A percentile compares a stretch with the other conserved stretches of the same genome.
Evolutionary conservation across 2,888 invertebrate genomes (phyloP).

Genomic region (Eristalis pertinax): DNA sequence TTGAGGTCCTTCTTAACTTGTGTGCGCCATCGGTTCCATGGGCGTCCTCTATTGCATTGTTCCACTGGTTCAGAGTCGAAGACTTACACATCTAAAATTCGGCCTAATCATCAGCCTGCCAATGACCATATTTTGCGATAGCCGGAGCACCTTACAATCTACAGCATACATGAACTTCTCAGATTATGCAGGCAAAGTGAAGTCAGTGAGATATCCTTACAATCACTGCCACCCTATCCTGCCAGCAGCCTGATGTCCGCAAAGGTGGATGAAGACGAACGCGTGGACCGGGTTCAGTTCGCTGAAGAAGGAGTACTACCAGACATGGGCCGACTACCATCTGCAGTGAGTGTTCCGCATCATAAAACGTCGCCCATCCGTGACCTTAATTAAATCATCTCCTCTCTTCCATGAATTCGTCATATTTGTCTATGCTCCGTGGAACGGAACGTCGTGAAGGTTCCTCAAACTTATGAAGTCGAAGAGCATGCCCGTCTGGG

Average conservation of each 20-base stretch:
- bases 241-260: conserved; percentile 85
- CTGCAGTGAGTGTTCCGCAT: conserved; percentile 82
- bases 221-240: too few relatives aligned
- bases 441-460: conserved; percentile 79
- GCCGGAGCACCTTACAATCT: too few relatives aligned
- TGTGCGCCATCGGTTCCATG: too few relatives aligned
- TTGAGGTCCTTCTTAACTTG: too few relatives aligned
- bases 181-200: too few relatives aligned
- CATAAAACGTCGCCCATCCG: conserved; percentile 31
- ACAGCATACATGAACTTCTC: too few relatives aligned
- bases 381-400: background rate
- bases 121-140: too few relatives aligned
- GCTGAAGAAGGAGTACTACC: conserved; percentile 85
- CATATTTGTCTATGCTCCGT: background rate
- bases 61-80: too few relatives aligned
- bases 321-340: conserved; percentile 91
- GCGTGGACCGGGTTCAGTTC: conserved; percentile 84
- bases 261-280: conserved; percentile 88
- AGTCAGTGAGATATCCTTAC: too few relatives aligned
- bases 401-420: conserved; percentile 31
- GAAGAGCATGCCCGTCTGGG: conserved; percentile 89
- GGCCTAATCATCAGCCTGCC: too few relatives aligned
- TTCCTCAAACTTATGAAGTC: conserved; percentile 90
- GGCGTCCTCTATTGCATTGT: too few relatives aligned
- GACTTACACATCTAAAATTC: too few relatives aligned